Evolutionary conservation across 1,140 invertebrate species (phyloP).

Genomic region (Lucilia sericata): DNA sequence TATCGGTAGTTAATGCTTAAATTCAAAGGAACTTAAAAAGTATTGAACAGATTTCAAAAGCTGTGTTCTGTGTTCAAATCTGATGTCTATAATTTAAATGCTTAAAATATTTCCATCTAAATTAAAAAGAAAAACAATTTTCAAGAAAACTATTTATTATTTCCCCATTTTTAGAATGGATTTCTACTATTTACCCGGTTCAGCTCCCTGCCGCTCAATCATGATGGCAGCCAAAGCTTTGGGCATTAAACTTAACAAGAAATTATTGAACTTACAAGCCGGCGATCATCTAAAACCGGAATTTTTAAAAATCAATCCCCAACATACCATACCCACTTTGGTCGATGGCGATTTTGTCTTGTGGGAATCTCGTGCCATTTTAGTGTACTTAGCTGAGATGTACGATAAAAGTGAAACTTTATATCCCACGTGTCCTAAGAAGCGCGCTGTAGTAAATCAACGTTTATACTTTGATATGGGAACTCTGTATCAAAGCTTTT

Average conservation of each 20-base stretch:
- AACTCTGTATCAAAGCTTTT: slow-evolving; percentile 74
- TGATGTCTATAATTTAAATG: too few relatives aligned
- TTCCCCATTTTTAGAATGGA: slow-evolving; percentile 51
- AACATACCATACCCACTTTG: slow-evolving; percentile 76
- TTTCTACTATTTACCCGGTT: slow-evolving; percentile 77
- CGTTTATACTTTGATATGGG: slow-evolving; percentile 80
- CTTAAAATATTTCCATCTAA: too few relatives aligned
- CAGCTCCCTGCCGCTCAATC: slow-evolving; percentile 78
- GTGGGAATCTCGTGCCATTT: slow-evolving; percentile 79
- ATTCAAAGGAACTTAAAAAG: too few relatives aligned
- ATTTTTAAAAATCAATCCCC: slow-evolving; percentile 73
- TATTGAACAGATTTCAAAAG: too few relatives aligned
- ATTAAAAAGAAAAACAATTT: too few relatives aligned
- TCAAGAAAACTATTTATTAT: neutral
- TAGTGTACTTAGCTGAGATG: slow-evolving; percentile 75
- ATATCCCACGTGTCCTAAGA: slow-evolving; percentile 76
- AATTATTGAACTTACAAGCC: slow-evolving; percentile 73
- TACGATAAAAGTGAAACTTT: slow-evolving; percentile 76
- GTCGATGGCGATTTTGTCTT: slow-evolving; percentile 75
- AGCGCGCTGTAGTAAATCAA: slow-evolving; percentile 78
- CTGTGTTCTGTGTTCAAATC: too few relatives aligned
- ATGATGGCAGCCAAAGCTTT: slow-evolving; percentile 76
- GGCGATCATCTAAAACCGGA: slow-evolving; percentile 78
- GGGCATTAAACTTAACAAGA: slow-evolving; percentile 79
- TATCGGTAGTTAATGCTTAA: too few relatives aligned